phyloP scores from a whole-genome alignment of 2,113 vertebrate species.

The Xyrauchen texanus region DNA sequence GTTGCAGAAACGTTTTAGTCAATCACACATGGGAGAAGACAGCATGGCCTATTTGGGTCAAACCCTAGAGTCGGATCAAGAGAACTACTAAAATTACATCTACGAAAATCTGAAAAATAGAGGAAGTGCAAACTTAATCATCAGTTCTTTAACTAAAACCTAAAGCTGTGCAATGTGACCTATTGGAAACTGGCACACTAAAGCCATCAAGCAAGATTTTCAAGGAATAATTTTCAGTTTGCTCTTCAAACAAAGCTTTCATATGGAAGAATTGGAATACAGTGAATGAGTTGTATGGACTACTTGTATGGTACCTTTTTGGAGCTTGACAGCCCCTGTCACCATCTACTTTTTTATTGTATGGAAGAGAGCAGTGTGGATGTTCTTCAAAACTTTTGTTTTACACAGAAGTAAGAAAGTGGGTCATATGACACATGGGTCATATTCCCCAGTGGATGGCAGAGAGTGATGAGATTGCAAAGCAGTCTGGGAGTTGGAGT shows the following conservation, averaged over 20 bases:
- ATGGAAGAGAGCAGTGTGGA: too few species aligned
- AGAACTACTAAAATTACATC: constrained; percentile 30
- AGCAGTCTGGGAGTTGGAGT: constrained; percentile 32
- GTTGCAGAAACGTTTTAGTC: neutral
- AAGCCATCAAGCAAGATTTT: too few species aligned
- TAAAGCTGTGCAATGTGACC: neutral
- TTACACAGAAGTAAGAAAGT: too few species aligned
- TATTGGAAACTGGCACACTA: too few species aligned
- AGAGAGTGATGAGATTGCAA: neutral
- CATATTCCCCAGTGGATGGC: neutral
- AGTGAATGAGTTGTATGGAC: too few species aligned
- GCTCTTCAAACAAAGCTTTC: too few species aligned
- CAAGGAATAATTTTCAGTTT: too few species aligned
- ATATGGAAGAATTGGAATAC: too few species aligned
- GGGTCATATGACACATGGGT: neutral
- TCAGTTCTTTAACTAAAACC: constrained; percentile 34
- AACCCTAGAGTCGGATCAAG: constrained; percentile 4
- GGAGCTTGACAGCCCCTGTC: too few species aligned
- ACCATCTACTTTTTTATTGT: too few species aligned
- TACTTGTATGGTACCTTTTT: too few species aligned
- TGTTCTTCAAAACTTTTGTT: too few species aligned
- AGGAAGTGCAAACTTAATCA: constrained; percentile 2
- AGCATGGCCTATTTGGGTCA: constrained; percentile 25
- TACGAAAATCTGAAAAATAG: constrained; percentile 13
- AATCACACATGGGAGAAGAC: constrained; percentile 22